These are phyloP conservation scores for Psilanteris sp. DNA, from an alignment of 1,140 invertebrate genomes.

Conservation along the genomic window DNA sequence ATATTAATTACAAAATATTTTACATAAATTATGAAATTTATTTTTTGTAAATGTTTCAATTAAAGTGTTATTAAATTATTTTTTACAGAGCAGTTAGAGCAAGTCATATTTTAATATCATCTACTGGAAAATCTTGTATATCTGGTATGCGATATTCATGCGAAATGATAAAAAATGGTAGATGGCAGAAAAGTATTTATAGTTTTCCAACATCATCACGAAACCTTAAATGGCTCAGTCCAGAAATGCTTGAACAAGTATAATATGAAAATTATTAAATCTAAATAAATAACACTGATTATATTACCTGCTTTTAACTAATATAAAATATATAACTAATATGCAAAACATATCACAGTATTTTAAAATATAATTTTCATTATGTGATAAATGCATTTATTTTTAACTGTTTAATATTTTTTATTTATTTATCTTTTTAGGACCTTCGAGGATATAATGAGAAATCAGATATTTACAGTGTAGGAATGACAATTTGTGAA, in stretches of 20 bases:
- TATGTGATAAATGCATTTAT: too few relatives aligned
- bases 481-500: conserved; percentile 93
- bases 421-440: conserved; percentile 73
- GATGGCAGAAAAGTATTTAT: conserved; percentile 85
- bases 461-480: conserved; percentile 93
- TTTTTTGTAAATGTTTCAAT: conserved; percentile 4
- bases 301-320: too few relatives aligned
- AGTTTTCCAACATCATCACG: conserved; percentile 85
- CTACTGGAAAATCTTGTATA: conserved; percentile 85
- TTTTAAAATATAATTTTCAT: too few relatives aligned
- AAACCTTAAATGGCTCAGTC: conserved; percentile 92
- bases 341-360: too few relatives aligned
- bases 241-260: conserved; percentile 93
- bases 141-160: conserved; percentile 89
- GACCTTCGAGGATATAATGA: conserved; percentile 93
- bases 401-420: too few relatives aligned
- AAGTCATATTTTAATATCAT: conserved; percentile 89
- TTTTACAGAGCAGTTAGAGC: conserved; percentile 87
- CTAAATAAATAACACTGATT: too few relatives aligned
- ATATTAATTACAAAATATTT: too few relatives aligned
- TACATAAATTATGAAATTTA: conserved; percentile 12
- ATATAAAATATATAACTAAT: too few relatives aligned
- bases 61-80: conserved; percentile 9
- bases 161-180: conserved; percentile 85
- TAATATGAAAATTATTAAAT: too few relatives aligned